Evolutionary conservation across 2,113 vertebrate genomes (phyloP).

Genomic region (Pachycephala philippinensis): DNA sequence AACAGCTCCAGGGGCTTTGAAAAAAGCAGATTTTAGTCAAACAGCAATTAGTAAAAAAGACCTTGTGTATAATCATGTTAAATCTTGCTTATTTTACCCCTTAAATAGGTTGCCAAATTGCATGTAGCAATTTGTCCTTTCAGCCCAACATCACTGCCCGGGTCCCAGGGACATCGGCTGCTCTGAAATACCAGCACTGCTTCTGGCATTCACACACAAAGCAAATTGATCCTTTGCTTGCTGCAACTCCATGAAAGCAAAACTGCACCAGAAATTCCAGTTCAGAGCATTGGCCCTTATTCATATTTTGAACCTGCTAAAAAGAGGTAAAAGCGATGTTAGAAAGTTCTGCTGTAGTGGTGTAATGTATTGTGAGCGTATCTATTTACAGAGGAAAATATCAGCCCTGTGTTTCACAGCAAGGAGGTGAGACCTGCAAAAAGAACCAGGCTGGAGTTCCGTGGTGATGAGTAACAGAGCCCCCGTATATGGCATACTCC

Average conservation of each 20-base stretch:
- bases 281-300: background rate
- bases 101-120: background rate
- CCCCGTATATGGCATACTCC: background rate
- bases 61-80: background rate
- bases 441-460: background rate
- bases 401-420: background rate
- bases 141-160: background rate
- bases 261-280: background rate
- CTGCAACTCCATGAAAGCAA: background rate
- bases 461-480: background rate
- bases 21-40: background rate
- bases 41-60: conserved; percentile 20
- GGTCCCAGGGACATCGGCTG: background rate
- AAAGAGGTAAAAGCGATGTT: background rate
- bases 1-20: background rate
- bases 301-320: background rate
- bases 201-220: background rate
- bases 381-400: background rate
- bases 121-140: background rate
- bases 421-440: background rate
- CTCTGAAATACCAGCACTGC: background rate
- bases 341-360: background rate
- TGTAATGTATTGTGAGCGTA: background rate
- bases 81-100: background rate
- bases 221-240: background rate